Percentiles rank a stretch among this genome's conserved stretches.
These are phyloP conservation scores for Bombyx huttoni DNA, from an alignment of 2,888 invertebrate species.

Conservation along the genomic window DNA sequence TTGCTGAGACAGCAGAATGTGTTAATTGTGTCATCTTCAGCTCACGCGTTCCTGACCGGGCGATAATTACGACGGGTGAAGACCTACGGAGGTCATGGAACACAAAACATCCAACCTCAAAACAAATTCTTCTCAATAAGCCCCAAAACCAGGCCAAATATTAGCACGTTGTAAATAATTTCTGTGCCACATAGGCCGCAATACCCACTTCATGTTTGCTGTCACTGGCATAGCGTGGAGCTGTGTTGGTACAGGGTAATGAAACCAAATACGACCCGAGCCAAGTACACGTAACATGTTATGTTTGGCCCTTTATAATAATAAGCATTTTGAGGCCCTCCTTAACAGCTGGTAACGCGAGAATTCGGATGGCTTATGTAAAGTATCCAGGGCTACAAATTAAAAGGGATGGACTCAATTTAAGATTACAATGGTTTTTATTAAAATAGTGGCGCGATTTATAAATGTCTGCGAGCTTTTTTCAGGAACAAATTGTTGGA, in stretches of 20 bases:
- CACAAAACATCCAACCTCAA: constrained; percentile 7
- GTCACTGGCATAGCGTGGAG: constrained; percentile 13
- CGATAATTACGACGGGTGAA: not conserved
- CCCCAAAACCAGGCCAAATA: constrained; percentile 29
- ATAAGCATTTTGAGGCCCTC: constrained; percentile 4
- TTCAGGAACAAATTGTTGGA: too few species aligned
- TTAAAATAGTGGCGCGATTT: not conserved
- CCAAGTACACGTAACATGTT: constrained; percentile 6
- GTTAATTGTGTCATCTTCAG: too few species aligned
- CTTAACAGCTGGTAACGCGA: not conserved
- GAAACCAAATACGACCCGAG: constrained; percentile 28
- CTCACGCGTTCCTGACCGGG: too few species aligned
- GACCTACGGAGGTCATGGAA: not conserved
- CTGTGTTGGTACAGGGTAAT: constrained; percentile 29
- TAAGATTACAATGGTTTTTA: not conserved
- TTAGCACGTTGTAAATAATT: constrained; percentile 29
- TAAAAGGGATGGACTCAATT: not conserved
- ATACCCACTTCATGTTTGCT: constrained; percentile 10
- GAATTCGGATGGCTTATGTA: not conserved
- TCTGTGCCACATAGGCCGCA: constrained; percentile 15
- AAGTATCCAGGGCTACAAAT: not conserved
- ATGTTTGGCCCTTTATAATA: constrained; percentile 8
- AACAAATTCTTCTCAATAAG: constrained; percentile 20
- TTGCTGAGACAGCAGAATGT: too few species aligned
- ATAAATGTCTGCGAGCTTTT: not conserved